phyloP scores from a whole-genome alignment of 2,888 invertebrate species.

The Frankliniella intonsa region DNA sequence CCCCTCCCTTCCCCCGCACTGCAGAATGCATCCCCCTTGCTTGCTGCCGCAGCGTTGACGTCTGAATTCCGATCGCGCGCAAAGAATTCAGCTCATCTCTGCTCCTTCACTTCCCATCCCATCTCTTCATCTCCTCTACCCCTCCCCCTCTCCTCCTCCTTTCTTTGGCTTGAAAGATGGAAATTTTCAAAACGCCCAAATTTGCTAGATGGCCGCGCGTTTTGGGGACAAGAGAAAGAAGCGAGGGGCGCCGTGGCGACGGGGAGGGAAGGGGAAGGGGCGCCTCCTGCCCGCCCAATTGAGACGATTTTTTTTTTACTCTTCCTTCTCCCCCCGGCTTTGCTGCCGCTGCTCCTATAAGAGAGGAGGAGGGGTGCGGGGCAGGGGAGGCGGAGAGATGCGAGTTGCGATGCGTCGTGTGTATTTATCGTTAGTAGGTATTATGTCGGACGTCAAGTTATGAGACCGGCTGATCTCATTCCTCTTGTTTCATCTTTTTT shows the following conservation, averaged over 20 bases:
- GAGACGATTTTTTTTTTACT: neutral
- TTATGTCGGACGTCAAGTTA: neutral
- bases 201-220: too few species aligned
- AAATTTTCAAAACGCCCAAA: too few species aligned
- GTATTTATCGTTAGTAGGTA: conserved; percentile 1
- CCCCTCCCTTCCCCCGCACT: too few species aligned
- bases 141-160: neutral
- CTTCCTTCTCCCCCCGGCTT: neutral
- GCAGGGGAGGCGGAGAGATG: neutral
- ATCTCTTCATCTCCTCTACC: neutral
- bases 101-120: neutral
- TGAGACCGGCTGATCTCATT: too few species aligned
- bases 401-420: neutral
- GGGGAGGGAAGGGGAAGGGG: neutral
- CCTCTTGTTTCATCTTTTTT: too few species aligned
- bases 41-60: neutral
- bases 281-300: neutral
- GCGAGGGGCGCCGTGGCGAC: neutral
- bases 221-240: too few species aligned
- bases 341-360: neutral
- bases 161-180: too few species aligned
- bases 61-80: neutral
- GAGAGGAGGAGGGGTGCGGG: neutral
- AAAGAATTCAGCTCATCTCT: neutral
- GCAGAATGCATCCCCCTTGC: too few species aligned